Evolutionary conservation across 2,113 vertebrate species (phyloP).

Genomic region (Sylvietta virens): DNA sequence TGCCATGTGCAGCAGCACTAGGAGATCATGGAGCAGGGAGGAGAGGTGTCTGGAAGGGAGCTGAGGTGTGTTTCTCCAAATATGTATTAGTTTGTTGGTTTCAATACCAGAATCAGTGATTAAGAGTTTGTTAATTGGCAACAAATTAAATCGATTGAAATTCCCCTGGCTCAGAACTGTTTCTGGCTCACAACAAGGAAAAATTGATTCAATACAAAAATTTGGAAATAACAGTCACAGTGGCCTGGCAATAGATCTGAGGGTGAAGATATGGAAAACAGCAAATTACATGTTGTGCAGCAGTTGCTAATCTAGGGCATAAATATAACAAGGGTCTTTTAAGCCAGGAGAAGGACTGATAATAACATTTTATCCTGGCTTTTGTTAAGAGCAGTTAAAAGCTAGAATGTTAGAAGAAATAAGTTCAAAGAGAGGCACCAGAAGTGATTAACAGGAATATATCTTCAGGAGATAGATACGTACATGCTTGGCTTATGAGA

Average conservation of each 20-base stretch:
- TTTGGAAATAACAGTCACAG: slow-evolving; percentile 28
- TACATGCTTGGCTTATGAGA: not conserved
- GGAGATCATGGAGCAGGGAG: not conserved
- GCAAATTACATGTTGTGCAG: not conserved
- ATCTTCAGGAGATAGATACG: slow-evolving; percentile 10
- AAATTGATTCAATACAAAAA: slow-evolving; percentile 47
- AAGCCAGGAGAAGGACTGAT: not conserved
- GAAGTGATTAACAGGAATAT: not conserved
- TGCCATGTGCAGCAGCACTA: not conserved
- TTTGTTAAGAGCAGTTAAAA: slow-evolving; percentile 37
- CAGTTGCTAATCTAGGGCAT: slow-evolving; percentile 15
- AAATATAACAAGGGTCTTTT: not conserved
- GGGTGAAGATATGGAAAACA: slow-evolving; percentile 9
- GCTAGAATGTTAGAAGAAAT: not conserved
- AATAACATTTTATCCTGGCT: slow-evolving; percentile 11
- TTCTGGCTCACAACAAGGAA: not conserved
- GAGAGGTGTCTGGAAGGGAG: not conserved
- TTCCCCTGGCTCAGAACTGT: not conserved
- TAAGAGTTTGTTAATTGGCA: not conserved
- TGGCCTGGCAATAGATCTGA: slow-evolving; percentile 44
- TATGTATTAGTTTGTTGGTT: not conserved
- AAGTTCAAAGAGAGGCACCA: slow-evolving; percentile 13
- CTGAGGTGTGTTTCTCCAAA: not conserved
- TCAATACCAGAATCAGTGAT: not conserved
- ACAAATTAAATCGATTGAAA: not conserved